Evolutionary conservation across 2,113 vertebrate genomes (phyloP), one percentile per base, ranked within the genome.

Genomic region (Oncorhynchus mykiss): DNA sequence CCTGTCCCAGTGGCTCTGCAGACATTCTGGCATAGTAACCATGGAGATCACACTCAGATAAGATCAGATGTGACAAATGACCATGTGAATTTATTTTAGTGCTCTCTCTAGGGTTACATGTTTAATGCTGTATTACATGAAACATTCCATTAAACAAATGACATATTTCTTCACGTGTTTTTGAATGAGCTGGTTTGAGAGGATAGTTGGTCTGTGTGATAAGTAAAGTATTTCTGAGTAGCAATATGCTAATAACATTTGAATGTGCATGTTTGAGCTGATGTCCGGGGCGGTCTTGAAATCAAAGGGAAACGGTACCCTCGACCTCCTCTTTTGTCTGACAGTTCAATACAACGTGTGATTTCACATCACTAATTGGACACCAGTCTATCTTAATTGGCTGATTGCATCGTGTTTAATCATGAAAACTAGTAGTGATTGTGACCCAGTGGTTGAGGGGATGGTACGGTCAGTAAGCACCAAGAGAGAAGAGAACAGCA

Each of bases 301-400:
- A 79, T 88, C 78, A 86, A 83, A 86, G 74, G 66, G 77, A 78
- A 67, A 29, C 0, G 64, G 31, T 72, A 87, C 72, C 81, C 79
- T 13, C 18, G 75, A 84, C 77, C 85, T 76, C 82, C 75, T 75
- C 81, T 70, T 82, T 73, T 8, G 24, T 74, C 73, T 83, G 85
- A 79, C 81, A 79, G 74, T 86, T 87, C 82, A 72, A 70, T 73
- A 73, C 59, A 2, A 70, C 24, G 51, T 60, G 75, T 24, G 71
- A 67, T 74, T 80, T 68, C 80, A 77, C 85, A 80, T 66, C 59
- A 20, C 72, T 89, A 90, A 90, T 88, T 90, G 76, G 80, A 83
- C 83, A 86, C 86, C 85, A 77, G 86, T 84, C 77, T 70, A 49
- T 76, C 78, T 51, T 89, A 86, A 89, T 87, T 89, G 82, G 88